Percentiles rank a stretch among this genome's conserved stretches.
These are phyloP conservation scores for Murina feae DNA, from an alignment of 2,113 vertebrate species.

Conservation along the genomic window DNA sequence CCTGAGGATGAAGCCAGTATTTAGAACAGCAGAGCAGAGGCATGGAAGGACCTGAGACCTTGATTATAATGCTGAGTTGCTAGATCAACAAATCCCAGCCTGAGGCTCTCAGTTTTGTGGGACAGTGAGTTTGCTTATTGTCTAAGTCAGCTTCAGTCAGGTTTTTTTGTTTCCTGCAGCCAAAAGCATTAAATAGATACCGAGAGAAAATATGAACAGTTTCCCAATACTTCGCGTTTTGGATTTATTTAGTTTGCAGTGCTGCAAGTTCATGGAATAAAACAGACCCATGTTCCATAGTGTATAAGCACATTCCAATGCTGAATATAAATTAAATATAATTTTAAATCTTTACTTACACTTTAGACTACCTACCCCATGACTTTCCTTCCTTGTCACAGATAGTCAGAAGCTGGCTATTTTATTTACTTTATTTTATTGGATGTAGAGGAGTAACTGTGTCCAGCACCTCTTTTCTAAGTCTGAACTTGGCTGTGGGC, in stretches of 20 bases:
- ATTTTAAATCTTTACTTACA: neutral
- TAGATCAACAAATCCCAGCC: neutral
- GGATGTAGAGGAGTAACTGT: neutral
- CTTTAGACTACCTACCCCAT: neutral
- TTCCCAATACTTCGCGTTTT: neutral
- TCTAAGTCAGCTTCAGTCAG: neutral
- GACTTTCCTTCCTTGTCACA: neutral
- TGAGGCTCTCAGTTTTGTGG: neutral
- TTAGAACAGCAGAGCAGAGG: neutral
- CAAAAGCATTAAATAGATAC: neutral
- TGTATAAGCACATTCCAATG: neutral
- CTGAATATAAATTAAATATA: neutral
- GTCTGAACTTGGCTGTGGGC: neutral
- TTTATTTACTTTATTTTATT: neutral
- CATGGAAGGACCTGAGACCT: neutral
- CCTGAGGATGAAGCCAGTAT: neutral
- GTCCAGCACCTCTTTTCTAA: neutral
- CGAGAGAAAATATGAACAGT: neutral
- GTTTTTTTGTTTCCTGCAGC: neutral
- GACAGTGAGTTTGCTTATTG: neutral
- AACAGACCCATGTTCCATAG: constrained; percentile 9
- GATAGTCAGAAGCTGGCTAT: neutral
- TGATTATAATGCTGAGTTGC: neutral
- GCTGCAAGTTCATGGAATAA: neutral
- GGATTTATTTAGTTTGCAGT: neutral